Evolutionary conservation across 2,797 vertebrate species (phyloP).

Genomic region (Enteromius unitaeniatus): DNA sequence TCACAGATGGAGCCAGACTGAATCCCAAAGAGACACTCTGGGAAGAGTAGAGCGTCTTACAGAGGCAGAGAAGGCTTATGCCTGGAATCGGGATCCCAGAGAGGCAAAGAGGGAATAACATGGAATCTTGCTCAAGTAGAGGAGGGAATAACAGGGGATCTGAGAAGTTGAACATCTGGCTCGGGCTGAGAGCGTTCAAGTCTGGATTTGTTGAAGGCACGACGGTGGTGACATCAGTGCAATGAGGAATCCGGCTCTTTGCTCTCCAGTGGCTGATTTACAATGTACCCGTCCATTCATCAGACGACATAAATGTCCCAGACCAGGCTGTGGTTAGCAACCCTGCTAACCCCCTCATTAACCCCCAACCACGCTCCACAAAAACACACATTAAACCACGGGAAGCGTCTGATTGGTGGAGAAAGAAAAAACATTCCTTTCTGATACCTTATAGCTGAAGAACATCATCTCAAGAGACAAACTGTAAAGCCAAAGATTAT

Average conservation of each 20-base stretch:
- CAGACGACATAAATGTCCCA: conserved; percentile 63
- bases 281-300: conserved; percentile 72
- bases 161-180: conserved; percentile 78
- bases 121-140: conserved; percentile 46
- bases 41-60: not conserved
- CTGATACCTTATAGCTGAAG: conserved; percentile 36
- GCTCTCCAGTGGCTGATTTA: conserved; percentile 75
- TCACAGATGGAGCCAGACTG: not conserved
- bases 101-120: conserved; percentile 17
- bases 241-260: conserved; percentile 76
- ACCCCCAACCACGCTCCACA: conserved; percentile 30
- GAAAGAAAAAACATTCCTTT: conserved; percentile 61
- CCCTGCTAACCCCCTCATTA: conserved; percentile 71
- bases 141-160: conserved; percentile 49
- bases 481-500: conserved; percentile 37
- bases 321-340: conserved; percentile 64
- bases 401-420: conserved; percentile 43
- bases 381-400: conserved; percentile 60
- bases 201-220: conserved; percentile 82
- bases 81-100: conserved; percentile 5
- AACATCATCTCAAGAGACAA: conserved; percentile 54
- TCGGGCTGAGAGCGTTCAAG: conserved; percentile 72
- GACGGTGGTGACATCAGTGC: conserved; percentile 76
- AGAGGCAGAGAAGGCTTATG: conserved; percentile 5
- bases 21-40: not conserved